phyloP scores from a whole-genome alignment of 2,113 vertebrate genomes.

The Centropus unirufus region DNA sequence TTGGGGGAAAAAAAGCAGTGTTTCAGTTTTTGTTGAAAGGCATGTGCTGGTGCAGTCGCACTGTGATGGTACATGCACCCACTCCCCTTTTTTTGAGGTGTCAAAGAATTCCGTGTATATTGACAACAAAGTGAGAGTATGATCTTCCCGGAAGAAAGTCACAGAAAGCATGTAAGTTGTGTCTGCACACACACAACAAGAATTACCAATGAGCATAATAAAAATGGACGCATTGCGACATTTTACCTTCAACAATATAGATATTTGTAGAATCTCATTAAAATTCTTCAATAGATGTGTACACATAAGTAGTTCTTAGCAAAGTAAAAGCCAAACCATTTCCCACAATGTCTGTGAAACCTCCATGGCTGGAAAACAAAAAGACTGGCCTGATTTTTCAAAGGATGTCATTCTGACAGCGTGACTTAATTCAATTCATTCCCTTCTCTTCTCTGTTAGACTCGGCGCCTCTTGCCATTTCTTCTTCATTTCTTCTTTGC shows the following conservation, averaged over 20 bases:
- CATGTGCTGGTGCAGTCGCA: neutral
- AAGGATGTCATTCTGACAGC: neutral
- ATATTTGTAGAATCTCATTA: neutral
- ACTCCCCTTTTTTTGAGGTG: neutral
- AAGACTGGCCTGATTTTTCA: neutral
- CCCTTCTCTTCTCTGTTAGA: conserved; percentile 14
- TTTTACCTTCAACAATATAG: neutral
- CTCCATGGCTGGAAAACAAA: neutral
- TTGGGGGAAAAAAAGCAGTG: neutral
- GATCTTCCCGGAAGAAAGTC: neutral
- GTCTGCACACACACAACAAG: neutral
- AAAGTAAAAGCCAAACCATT: neutral
- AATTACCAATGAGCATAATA: neutral
- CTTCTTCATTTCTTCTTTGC: conserved; percentile 79
- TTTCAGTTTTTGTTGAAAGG: neutral
- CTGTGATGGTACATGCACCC: accelerated
- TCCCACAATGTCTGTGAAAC: neutral
- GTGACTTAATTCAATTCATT: neutral
- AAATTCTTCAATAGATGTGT: neutral
- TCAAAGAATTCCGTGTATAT: neutral
- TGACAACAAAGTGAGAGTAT: neutral
- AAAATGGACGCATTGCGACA: neutral
- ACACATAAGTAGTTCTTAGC: neutral
- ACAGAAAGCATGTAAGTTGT: neutral
- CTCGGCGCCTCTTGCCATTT: conserved; percentile 70